phyloP scores from a whole-genome alignment of 2,113 vertebrate genomes.

The Thamnaconus septentrionalis region DNA sequence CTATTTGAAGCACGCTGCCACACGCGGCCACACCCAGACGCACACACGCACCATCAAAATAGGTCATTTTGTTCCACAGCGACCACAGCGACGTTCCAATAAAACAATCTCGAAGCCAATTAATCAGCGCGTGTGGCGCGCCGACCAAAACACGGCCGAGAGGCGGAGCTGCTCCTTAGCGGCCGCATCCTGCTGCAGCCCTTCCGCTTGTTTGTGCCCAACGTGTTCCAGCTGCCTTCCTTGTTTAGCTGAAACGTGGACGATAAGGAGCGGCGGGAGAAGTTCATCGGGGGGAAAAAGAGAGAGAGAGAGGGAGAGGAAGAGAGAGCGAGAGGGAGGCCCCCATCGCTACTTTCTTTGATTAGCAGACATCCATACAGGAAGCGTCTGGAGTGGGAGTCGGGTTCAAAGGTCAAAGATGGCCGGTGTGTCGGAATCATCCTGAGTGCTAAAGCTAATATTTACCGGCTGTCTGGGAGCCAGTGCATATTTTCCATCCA shows the following conservation, averaged over 20 bases:
- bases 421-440: not conserved
- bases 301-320: conserved; percentile 10
- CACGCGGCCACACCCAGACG: too few relatives aligned
- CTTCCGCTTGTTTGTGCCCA: conserved; percentile 79
- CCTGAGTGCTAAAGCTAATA: not conserved
- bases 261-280: conserved; percentile 10
- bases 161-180: conserved; percentile 64
- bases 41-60: too few relatives aligned
- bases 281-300: conserved; percentile 2
- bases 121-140: conserved; percentile 70
- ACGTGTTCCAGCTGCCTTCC: conserved; percentile 68
- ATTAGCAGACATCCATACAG: conserved; percentile 49
- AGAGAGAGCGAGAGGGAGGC: not conserved
- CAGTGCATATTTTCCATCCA: not conserved
- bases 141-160: conserved; percentile 61
- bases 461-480: conserved; percentile 1
- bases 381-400: conserved; percentile 49
- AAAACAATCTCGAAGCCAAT: conserved; percentile 67
- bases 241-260: conserved; percentile 46
- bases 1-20: not conserved
- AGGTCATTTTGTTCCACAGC: conserved; percentile 52
- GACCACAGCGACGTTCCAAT: conserved; percentile 63
- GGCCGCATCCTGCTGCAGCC: conserved; percentile 72
- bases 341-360: conserved; percentile 20
- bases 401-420: too few relatives aligned